Evolutionary conservation across 64 coral and sea anemone species (phyloP).

Genomic region (Montipora efflorescens): DNA sequence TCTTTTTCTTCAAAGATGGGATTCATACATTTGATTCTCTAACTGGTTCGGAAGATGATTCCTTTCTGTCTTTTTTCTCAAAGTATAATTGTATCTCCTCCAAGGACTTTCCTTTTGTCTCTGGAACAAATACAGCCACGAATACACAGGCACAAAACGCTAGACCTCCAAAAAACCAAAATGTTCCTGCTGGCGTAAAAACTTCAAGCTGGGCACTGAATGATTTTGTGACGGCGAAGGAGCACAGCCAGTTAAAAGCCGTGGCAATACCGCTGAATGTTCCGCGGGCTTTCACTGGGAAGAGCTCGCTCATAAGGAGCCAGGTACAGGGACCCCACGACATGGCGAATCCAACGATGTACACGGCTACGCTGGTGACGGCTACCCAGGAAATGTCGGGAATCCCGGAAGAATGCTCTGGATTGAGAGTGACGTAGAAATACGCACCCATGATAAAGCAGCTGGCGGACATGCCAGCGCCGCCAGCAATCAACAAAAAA

Average conservation of each 20-base stretch:
- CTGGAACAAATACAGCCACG: conserved; percentile 78
- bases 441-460: conserved; percentile 64
- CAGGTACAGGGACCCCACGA: conserved; percentile 94
- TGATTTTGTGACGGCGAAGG: conserved; percentile 70
- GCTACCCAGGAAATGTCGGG: conserved; percentile 63
- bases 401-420: neutral
- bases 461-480: conserved; percentile 67
- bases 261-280: conserved; percentile 85
- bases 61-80: conserved; percentile 44
- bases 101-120: conserved; percentile 89
- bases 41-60: neutral
- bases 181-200: conserved; percentile 69
- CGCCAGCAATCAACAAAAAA: conserved; percentile 53
- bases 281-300: conserved; percentile 83
- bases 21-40: conserved; percentile 46
- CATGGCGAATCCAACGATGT: conserved; percentile 84
- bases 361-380: conserved; percentile 76
- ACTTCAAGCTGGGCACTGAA: conserved; percentile 54
- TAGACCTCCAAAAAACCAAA: conserved; percentile 86
- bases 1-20: neutral
- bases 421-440: conserved; percentile 50
- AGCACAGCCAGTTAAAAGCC: conserved; percentile 89
- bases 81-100: conserved; percentile 91
- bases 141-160: conserved; percentile 67
- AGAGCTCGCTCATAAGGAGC: conserved; percentile 98